Evolutionary conservation across 2,113 vertebrate genomes (phyloP), one percentile per base, ranked within the genome.

Genomic region (Microtus montanus): DNA sequence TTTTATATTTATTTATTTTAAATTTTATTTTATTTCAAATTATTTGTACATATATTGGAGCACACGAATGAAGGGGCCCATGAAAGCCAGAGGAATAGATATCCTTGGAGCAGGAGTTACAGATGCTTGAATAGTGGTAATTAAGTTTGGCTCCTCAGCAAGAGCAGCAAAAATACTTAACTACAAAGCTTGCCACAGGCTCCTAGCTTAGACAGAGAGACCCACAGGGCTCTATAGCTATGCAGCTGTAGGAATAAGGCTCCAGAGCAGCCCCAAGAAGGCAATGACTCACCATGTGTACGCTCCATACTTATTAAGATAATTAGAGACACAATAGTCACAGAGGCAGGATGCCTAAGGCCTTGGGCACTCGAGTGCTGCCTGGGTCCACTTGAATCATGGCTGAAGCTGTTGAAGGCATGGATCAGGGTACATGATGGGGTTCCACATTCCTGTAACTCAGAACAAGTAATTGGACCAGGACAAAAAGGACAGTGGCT

Each of bases 181-280:
- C 73, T 44, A 12, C 38, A 24, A 54, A 41, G 30, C 38, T 38
- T 52, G 1, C 14, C 26, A 30, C 17, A 38, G 44, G 24, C 14
- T 20, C 3, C 17, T 22, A 26, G 20, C 8, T 52, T 24, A 8
- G 26, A 9, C 7, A 49, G 41, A 47, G 33, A 61, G 13, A 5
- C 1, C 24, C 22, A 19, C 1, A 13, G 8, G 15, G n/a, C 1
- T 35, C 10, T 58, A 17, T 49, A 9, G 20, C 24, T 10, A 9
- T 20, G 68, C 7, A 92, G 20, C 8, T 30, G 2, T 74, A 30
- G 38, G 14, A 14, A 13, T 35, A 28, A 58, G 41, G 5, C 3
- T n/a, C 5, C 8, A 61, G 8, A n/a, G 10, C 17, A 20, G 10
- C 22, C 14, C 47, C 41, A 75, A 58, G 70, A 75, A 63, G 9